Percentiles rank a stretch among this genome's conserved stretches.
These are phyloP conservation scores for Pseudococcus viburni DNA, from an alignment of 2,888 invertebrate species.

Conservation along the genomic window DNA sequence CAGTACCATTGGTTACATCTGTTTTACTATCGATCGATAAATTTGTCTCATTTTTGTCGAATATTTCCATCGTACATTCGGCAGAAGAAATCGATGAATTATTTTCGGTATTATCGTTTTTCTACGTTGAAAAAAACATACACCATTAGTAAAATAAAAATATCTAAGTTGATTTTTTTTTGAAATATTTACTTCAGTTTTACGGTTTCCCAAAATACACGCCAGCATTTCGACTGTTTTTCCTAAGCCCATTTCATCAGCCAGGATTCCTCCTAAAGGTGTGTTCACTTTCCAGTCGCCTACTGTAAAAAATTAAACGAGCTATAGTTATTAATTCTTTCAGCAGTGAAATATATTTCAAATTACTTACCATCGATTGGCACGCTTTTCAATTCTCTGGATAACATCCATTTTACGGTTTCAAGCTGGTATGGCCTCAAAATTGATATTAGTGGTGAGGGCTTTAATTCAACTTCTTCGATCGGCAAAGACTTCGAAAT, in stretches of 20 bases:
- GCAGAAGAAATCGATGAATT: background rate
- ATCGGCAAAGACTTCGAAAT: conserved; percentile 27
- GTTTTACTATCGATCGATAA: background rate
- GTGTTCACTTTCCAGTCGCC: conserved; percentile 88
- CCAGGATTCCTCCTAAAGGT: conserved; percentile 92
- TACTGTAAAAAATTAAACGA: conserved; percentile 75
- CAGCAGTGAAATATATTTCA: too few species aligned
- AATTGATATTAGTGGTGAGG: conserved; percentile 73
- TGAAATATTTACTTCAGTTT: conserved; percentile 18
- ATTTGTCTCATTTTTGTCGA: background rate
- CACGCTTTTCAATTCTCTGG: conserved; percentile 73
- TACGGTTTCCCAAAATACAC: conserved; percentile 70
- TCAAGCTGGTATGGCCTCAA: conserved; percentile 78
- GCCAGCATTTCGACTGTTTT: conserved; percentile 95
- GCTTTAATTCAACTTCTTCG: conserved; percentile 69
- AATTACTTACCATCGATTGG: background rate
- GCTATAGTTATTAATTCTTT: too few species aligned
- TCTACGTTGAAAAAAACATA: background rate
- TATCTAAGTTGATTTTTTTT: too few species aligned
- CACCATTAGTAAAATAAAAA: too few species aligned
- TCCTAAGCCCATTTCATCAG: conserved; percentile 97
- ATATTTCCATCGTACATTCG: background rate
- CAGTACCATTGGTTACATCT: background rate
- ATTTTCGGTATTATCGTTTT: background rate
- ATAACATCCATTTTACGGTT: conserved; percentile 81